phyloP scores from a whole-genome alignment of 2,888 invertebrate genomes.

The Drosophila atroscutellata region DNA sequence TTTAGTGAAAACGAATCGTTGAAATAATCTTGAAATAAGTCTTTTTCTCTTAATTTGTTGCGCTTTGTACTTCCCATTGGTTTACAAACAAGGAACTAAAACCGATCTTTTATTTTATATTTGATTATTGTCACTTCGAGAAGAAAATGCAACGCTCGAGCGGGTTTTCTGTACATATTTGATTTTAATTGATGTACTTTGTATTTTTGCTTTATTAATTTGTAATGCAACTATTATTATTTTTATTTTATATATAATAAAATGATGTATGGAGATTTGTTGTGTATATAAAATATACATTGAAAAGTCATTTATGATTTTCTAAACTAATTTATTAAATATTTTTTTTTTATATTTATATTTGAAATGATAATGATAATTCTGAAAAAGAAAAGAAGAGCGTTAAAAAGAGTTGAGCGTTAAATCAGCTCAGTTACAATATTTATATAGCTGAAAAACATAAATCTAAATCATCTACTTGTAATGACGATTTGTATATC shows the following conservation, averaged over 20 bases:
- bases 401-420: not conserved
- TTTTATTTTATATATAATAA: slow-evolving; percentile 61
- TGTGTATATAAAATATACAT: slow-evolving; percentile 81
- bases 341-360: slow-evolving; percentile 17
- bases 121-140: slow-evolving; percentile 12
- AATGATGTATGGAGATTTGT: slow-evolving; percentile 67
- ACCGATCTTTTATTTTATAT: slow-evolving; percentile 34
- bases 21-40: slow-evolving; percentile 29
- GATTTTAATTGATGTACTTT: slow-evolving; percentile 50
- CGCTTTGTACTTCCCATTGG: slow-evolving; percentile 46
- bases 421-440: not conserved
- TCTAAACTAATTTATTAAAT: slow-evolving; percentile 22
- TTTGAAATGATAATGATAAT: not conserved
- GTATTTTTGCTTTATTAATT: slow-evolving; percentile 77
- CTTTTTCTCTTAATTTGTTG: slow-evolving; percentile 26
- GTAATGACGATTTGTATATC: not conserved
- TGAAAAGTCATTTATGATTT: slow-evolving; percentile 74
- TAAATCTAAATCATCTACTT: not conserved
- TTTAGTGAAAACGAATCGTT: slow-evolving; percentile 10
- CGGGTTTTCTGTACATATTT: slow-evolving; percentile 43
- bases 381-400: not conserved
- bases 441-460: not conserved
- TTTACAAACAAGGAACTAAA: slow-evolving; percentile 19
- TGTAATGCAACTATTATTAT: slow-evolving; percentile 63
- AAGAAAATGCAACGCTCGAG: slow-evolving; percentile 12